Evolutionary conservation across 2,888 invertebrate genomes (phyloP).

Genomic region (Hydrotaea diabolus): DNA sequence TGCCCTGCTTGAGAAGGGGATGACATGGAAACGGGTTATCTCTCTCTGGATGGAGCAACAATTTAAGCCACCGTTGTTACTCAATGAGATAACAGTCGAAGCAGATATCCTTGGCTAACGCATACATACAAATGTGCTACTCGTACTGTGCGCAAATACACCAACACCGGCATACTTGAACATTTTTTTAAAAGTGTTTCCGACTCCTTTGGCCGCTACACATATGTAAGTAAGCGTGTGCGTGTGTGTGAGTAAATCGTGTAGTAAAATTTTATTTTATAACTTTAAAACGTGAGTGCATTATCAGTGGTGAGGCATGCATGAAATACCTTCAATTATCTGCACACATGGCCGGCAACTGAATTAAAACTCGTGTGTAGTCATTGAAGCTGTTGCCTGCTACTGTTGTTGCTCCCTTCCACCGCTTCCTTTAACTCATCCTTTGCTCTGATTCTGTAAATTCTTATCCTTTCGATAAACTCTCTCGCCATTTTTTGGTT

Average conservation of each 20-base stretch:
- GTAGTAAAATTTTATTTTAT: conserved; percentile 60
- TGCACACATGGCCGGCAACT: conserved; percentile 20
- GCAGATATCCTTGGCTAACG: background rate
- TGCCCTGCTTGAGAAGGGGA: background rate
- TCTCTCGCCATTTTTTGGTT: background rate
- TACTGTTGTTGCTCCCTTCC: background rate
- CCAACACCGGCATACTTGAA: background rate
- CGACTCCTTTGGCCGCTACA: background rate
- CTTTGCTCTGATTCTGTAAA: too few relatives aligned
- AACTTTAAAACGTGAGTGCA: conserved; percentile 63
- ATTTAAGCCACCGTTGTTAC: conserved; percentile 43
- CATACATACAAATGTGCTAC: background rate
- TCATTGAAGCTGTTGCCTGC: background rate
- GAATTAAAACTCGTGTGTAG: conserved; percentile 11
- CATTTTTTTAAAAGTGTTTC: conserved; percentile 17
- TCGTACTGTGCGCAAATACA: background rate
- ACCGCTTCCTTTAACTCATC: too few relatives aligned
- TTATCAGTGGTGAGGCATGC: conserved; percentile 56
- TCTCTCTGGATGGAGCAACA: conserved; percentile 9
- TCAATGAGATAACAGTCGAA: conserved; percentile 48
- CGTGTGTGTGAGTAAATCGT: conserved; percentile 35
- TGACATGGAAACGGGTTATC: background rate
- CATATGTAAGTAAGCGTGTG: background rate
- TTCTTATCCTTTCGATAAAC: background rate
- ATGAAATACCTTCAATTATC: conserved; percentile 32